A percentile compares a stretch with the other conserved stretches of the same genome.
Evolutionary conservation across 2,797 vertebrate genomes (phyloP).

Genomic region (Gallinago nigripennis): DNA sequence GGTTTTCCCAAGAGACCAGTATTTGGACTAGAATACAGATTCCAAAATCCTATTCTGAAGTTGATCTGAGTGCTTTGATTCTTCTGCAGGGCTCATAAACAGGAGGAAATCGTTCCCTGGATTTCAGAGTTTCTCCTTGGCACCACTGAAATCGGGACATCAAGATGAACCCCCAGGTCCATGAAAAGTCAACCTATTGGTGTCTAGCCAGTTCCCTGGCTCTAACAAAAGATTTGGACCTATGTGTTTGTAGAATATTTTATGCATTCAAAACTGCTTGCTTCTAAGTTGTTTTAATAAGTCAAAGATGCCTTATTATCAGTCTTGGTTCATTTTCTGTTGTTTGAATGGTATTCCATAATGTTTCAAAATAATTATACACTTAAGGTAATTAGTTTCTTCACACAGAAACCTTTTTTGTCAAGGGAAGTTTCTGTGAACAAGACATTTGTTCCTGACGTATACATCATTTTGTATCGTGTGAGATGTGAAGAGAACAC

Average conservation of each 20-base stretch:
- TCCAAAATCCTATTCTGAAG: not conserved
- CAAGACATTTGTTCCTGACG: not conserved
- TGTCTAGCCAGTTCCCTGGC: not conserved
- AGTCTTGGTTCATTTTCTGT: not conserved
- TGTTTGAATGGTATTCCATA: not conserved
- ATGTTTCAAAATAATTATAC: not conserved
- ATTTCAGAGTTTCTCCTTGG: not conserved
- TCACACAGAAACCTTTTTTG: not conserved
- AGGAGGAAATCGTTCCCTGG: not conserved
- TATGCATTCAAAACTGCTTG: not conserved
- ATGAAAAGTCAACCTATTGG: rapidly evolving
- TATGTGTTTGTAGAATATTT: not conserved
- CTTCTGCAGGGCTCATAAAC: not conserved
- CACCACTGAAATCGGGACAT: not conserved
- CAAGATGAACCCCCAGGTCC: not conserved
- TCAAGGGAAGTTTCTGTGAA: not conserved
- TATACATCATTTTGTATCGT: not conserved
- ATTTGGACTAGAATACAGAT: not conserved
- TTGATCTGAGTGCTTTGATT: not conserved
- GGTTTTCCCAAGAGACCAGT: not conserved
- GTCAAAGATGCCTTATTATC: not conserved
- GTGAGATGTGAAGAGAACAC: not conserved
- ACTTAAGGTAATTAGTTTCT: not conserved
- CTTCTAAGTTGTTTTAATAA: not conserved
- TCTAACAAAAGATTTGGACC: not conserved